Evolutionary conservation across 1,140 invertebrate genomes (phyloP).

Genomic region (Halictus rubicundus): DNA sequence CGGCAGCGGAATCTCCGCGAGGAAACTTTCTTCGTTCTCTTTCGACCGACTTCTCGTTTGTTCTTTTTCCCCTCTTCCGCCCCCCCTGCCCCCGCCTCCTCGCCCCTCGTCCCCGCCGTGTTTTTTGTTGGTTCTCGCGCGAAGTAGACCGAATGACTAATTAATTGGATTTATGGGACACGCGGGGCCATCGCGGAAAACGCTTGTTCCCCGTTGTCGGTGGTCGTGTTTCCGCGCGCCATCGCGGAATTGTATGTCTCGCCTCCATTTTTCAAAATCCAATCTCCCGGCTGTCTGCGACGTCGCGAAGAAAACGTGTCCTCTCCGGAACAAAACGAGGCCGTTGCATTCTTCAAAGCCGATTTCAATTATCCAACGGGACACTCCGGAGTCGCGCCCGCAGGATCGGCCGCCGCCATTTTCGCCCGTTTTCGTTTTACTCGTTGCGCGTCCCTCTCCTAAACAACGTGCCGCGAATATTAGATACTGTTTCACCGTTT

Average conservation of each 20-base stretch:
- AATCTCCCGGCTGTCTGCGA: neutral
- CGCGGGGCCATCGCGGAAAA: neutral
- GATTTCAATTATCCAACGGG: neutral
- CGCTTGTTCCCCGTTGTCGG: neutral
- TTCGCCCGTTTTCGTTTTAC: no score
- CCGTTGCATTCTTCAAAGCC: neutral
- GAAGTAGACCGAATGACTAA: neutral
- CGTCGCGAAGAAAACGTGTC: neutral
- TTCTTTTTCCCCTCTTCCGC: no score
- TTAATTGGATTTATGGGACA: neutral
- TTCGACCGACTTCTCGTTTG: no score
- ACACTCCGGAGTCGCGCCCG: no score
- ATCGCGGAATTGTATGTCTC: neutral
- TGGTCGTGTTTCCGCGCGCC: neutral
- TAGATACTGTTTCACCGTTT: neutral
- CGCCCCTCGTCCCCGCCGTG: no score
- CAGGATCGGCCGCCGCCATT: no score
- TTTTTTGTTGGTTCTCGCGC: no score
- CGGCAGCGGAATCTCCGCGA: no score
- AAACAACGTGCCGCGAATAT: neutral
- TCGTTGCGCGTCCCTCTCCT: neutral
- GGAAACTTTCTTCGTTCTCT: no score
- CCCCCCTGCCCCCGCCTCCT: no score
- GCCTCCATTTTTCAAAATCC: neutral
- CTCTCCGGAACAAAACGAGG: neutral